phyloP scores from a whole-genome alignment of 2,888 invertebrate species.

The Campopleginae sp. region DNA sequence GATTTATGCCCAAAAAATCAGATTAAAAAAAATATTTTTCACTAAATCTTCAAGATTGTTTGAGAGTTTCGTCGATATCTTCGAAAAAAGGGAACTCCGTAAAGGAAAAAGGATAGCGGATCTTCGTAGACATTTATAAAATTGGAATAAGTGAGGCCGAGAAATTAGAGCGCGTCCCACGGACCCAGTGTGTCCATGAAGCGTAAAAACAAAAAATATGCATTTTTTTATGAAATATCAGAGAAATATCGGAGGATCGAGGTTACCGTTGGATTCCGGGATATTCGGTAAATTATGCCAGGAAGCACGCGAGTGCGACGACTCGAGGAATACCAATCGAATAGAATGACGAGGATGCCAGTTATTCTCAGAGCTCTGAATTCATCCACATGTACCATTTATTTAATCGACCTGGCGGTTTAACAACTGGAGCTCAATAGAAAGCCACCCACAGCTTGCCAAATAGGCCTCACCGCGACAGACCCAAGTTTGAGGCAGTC shows the following conservation, averaged over 20 bases:
- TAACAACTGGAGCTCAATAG: conserved; percentile 3
- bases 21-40: no score
- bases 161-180: background rate
- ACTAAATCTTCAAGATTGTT: no score
- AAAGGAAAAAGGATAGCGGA: no score
- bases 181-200: background rate
- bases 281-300: conserved; percentile 19
- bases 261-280: conserved; percentile 9
- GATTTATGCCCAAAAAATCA: no score
- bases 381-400: conserved; percentile 18
- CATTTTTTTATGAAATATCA: background rate
- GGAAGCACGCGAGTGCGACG: conserved; percentile 30
- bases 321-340: conserved; percentile 11
- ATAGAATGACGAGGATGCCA: conserved; percentile 13
- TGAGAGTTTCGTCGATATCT: no score
- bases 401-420: conserved; percentile 10
- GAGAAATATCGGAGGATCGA: background rate
- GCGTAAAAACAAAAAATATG: background rate
- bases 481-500: conserved; percentile 49
- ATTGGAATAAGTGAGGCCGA: no score
- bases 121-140: no score
- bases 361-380: conserved; percentile 25
- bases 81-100: no score
- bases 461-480: conserved; percentile 39
- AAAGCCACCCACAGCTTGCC: conserved; percentile 23